Evolutionary conservation across 1,140 invertebrate genomes (phyloP).

Genomic region (Anastatus disparis): DNA sequence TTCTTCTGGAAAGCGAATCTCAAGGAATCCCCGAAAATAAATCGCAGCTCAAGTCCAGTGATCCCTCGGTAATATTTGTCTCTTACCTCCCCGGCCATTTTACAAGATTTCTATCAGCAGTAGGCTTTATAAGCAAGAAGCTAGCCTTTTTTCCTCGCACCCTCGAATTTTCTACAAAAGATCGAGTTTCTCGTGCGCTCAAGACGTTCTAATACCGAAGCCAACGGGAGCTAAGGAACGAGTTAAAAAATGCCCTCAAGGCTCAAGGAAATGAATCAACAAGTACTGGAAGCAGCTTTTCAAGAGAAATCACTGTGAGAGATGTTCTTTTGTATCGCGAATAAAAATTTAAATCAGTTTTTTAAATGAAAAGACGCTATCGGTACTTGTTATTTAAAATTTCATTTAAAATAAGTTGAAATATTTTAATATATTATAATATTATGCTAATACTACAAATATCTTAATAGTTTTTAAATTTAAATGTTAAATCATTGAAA

Average conservation of each 20-base stretch:
- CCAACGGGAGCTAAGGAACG: not conserved
- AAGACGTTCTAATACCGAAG: not conserved
- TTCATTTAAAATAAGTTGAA: too few relatives aligned
- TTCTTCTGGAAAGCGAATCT: conserved; percentile 3
- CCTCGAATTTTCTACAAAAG: not conserved
- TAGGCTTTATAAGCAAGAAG: conserved; percentile 51
- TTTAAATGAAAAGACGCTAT: too few relatives aligned
- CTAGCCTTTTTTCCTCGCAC: too few relatives aligned
- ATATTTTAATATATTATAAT: too few relatives aligned
- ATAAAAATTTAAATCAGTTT: too few relatives aligned
- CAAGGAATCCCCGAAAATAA: conserved; percentile 53
- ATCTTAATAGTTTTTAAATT: too few relatives aligned
- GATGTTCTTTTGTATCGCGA: too few relatives aligned
- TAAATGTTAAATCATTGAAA: too few relatives aligned
- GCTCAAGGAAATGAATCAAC: conserved; percentile 18
- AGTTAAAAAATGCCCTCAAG: not conserved
- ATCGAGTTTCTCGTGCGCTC: not conserved
- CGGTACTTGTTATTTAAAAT: too few relatives aligned
- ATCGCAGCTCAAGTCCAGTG: conserved; percentile 51
- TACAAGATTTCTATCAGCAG: conserved; percentile 65
- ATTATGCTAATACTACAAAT: too few relatives aligned
- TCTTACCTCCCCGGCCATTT: conserved; percentile 58
- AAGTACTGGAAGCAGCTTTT: conserved; percentile 1
- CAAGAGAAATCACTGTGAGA: too few relatives aligned
- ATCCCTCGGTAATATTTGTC: conserved; percentile 62